These are phyloP conservation scores for Melanostoma mellinum DNA, from an alignment of 2,888 invertebrate genomes.

Conservation along the genomic window DNA sequence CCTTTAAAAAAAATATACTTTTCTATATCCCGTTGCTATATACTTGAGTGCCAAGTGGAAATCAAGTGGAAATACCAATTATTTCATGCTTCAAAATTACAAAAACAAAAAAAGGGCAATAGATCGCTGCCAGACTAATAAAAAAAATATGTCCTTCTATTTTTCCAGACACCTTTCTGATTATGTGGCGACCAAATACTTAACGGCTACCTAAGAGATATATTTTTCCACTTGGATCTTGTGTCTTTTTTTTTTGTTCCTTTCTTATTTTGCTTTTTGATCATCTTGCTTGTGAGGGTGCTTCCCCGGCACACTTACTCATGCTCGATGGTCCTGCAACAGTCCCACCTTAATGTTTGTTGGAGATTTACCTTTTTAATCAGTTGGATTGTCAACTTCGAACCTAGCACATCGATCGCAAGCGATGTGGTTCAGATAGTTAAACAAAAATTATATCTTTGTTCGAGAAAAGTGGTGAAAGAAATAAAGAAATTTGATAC, in stretches of 20 bases:
- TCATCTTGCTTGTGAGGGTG: constrained; percentile 37
- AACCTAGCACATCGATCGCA: constrained; percentile 30
- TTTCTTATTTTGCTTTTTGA: constrained; percentile 10
- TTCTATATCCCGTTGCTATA: constrained; percentile 24
- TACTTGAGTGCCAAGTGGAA: constrained; percentile 61
- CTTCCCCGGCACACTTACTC: constrained; percentile 33
- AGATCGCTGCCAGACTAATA: constrained; percentile 14
- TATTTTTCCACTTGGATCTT: constrained; percentile 50
- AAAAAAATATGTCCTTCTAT: constrained; percentile 54
- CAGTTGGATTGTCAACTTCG: constrained; percentile 65
- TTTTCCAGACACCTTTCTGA: constrained; percentile 69
- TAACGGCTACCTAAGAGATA: constrained; percentile 48
- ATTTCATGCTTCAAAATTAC: constrained; percentile 17
- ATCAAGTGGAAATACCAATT: constrained; percentile 51
- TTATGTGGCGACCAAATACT: constrained; percentile 68
- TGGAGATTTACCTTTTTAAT: constrained; percentile 50
- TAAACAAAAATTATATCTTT: constrained; percentile 1
- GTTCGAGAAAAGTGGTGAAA: not conserved
- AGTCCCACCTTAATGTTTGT: constrained; percentile 14
- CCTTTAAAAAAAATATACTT: constrained; percentile 15
- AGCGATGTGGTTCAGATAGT: not conserved
- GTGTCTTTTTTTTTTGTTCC: constrained; percentile 16
- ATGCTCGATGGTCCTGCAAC: constrained; percentile 26
- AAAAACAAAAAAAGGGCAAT: not conserved
- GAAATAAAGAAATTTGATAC: constrained; percentile 1